phyloP scores from a whole-genome alignment of 1,140 invertebrate genomes.

The Lerema accius region DNA sequence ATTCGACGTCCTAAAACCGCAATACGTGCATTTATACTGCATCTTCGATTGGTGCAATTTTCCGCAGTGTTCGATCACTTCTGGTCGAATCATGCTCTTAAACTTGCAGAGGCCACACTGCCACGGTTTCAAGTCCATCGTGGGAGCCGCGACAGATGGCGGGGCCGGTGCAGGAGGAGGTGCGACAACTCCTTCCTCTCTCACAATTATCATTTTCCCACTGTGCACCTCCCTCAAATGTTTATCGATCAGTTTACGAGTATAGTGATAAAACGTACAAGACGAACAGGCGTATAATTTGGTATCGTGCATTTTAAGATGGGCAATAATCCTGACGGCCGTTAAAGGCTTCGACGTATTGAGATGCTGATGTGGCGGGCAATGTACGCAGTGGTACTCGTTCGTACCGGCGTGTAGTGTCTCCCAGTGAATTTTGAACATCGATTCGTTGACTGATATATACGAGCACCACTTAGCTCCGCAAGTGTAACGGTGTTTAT shows the following conservation, averaged over 20 bases:
- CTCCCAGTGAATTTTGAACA: conserved; percentile 88
- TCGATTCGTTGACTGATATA: conserved; percentile 87
- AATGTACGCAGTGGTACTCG: conserved; percentile 88
- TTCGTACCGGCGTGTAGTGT: conserved; percentile 86
- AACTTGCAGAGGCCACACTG: conserved; percentile 87
- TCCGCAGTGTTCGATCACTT: conserved; percentile 84
- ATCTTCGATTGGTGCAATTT: conserved; percentile 84
- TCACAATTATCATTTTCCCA: conserved; percentile 83
- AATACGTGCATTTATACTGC: conserved; percentile 87
- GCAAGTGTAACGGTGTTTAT: conserved; percentile 87
- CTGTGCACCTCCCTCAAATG: conserved; percentile 86
- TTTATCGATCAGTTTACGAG: conserved; percentile 85
- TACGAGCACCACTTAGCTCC: conserved; percentile 88
- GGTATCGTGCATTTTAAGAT: conserved; percentile 89
- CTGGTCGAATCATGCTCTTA: conserved; percentile 83
- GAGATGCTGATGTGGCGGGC: conserved; percentile 74
- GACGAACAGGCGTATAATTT: conserved; percentile 87
- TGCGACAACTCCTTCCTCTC: conserved; percentile 73
- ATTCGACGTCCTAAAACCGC: conserved; percentile 83
- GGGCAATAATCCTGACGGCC: conserved; percentile 85
- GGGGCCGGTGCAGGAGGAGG: conserved; percentile 43
- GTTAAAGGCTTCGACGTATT: conserved; percentile 60
- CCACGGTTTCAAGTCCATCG: conserved; percentile 85
- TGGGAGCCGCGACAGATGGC: conserved; percentile 39
- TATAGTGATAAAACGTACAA: conserved; percentile 86